Conservation (phyloP, 2,797 vertebrate genomes). For the Nannoperca australis region DNA sequence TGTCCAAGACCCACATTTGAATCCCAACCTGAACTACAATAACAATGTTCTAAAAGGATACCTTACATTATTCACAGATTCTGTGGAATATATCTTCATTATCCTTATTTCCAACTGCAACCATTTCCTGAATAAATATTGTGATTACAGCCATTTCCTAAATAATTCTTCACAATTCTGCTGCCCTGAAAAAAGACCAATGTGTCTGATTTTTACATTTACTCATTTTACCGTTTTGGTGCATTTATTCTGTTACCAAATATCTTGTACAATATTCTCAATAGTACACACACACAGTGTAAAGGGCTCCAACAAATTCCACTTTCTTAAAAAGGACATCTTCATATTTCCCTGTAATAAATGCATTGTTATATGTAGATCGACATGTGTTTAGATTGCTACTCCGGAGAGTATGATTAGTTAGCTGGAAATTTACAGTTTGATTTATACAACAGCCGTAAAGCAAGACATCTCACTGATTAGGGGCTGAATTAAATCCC, state of each 20-base stretch:
- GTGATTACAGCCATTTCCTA: slow-evolving; percentile 77
- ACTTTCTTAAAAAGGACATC: slow-evolving; percentile 34
- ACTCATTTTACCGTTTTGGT: slow-evolving; percentile 38
- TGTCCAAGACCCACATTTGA: slow-evolving; percentile 63
- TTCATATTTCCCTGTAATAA: slow-evolving; percentile 56
- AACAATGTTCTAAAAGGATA: slow-evolving; percentile 57
- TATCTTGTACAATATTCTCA: neutral
- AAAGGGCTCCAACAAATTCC: slow-evolving; percentile 9
- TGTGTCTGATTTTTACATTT: slow-evolving; percentile 63
- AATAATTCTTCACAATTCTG: slow-evolving; percentile 68
- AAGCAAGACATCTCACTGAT: slow-evolving; percentile 68
- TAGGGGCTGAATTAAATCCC: slow-evolving; percentile 64
- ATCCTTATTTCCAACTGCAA: slow-evolving; percentile 65
- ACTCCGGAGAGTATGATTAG: slow-evolving; percentile 56
- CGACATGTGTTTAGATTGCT: slow-evolving; percentile 54
- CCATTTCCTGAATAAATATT: slow-evolving; percentile 74
- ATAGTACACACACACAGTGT: neutral
- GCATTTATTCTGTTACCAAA: slow-evolving; percentile 31
- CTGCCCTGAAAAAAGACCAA: slow-evolving; percentile 60
- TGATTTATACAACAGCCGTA: slow-evolving; percentile 50
- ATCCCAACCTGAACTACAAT: slow-evolving; percentile 54
- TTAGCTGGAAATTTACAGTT: slow-evolving; percentile 56
- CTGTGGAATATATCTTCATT: slow-evolving; percentile 72
- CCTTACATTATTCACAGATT: slow-evolving; percentile 68
- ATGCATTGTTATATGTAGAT: slow-evolving; percentile 43